These are phyloP conservation scores for Parus major DNA, from an alignment of 2,113 vertebrate species.

Conservation along the genomic window DNA sequence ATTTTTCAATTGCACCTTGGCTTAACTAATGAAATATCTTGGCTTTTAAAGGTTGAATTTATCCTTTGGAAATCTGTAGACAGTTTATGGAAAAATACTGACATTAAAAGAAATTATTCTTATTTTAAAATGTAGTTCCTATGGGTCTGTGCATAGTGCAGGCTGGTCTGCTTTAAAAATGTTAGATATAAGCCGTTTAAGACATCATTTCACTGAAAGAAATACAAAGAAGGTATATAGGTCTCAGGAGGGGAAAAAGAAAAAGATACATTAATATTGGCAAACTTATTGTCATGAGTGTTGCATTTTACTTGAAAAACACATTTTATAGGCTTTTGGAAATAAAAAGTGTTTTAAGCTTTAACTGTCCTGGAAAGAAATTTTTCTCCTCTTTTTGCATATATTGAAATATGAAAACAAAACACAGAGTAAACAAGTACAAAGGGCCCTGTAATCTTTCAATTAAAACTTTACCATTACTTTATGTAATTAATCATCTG, in stretches of 20 bases:
- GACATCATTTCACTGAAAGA: background rate
- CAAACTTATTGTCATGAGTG: background rate
- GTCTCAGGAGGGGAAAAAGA: background rate
- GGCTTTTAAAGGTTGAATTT: background rate
- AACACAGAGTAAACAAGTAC: background rate
- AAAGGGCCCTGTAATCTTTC: background rate
- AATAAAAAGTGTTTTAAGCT: background rate
- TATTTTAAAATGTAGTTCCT: background rate
- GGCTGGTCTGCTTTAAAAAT: background rate
- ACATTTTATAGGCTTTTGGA: background rate
- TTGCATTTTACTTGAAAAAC: background rate
- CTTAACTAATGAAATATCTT: background rate
- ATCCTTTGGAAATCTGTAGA: background rate
- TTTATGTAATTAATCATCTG: background rate
- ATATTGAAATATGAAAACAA: background rate
- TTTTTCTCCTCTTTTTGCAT: background rate
- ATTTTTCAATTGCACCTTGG: background rate
- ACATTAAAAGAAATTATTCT: background rate
- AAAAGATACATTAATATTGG: background rate
- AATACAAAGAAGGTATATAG: background rate
- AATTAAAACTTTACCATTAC: background rate
- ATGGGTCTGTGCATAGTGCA: background rate
- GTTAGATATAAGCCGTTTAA: background rate
- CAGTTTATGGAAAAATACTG: background rate
- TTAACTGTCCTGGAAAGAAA: background rate